Evolutionary conservation across 2,113 vertebrate genomes (phyloP).

Genomic region (Ctenodactylus gundi): DNA sequence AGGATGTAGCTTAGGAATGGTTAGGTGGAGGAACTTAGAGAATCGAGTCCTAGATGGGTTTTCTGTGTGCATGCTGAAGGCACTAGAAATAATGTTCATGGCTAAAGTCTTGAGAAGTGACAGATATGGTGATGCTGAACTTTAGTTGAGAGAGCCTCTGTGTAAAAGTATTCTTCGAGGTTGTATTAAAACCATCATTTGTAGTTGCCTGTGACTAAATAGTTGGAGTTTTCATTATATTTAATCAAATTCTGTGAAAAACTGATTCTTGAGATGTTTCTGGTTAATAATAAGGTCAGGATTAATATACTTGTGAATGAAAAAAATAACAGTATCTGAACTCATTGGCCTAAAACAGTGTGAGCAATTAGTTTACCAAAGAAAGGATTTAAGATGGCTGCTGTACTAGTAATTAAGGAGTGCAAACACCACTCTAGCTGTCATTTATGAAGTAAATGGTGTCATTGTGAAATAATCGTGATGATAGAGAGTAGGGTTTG

Average conservation of each 20-base stretch:
- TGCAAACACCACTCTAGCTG: not conserved
- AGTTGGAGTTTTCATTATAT: not conserved
- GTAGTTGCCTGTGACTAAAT: not conserved
- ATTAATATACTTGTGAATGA: not conserved
- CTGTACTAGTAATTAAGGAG: not conserved
- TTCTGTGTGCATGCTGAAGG: not conserved
- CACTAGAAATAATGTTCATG: not conserved
- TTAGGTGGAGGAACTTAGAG: not conserved
- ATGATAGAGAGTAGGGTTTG: not conserved
- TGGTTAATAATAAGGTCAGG: not conserved
- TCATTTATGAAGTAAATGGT: too few relatives aligned
- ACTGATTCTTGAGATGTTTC: constrained; percentile 11
- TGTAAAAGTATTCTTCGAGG: not conserved
- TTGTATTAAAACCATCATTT: not conserved
- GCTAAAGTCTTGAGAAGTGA: not conserved
- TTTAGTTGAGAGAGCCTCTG: not conserved
- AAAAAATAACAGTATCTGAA: not conserved
- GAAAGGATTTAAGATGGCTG: not conserved
- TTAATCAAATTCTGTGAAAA: not conserved
- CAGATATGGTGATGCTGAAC: not conserved
- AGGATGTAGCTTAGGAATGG: too few relatives aligned
- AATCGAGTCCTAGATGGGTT: not conserved
- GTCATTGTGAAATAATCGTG: not conserved
- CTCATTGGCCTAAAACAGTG: not conserved
- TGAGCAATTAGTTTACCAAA: not conserved